A percentile compares a stretch with the other conserved stretches of the same genome.
These are phyloP conservation scores for Salmo trutta DNA, from an alignment of 2,797 vertebrate species.

Conservation along the genomic window DNA sequence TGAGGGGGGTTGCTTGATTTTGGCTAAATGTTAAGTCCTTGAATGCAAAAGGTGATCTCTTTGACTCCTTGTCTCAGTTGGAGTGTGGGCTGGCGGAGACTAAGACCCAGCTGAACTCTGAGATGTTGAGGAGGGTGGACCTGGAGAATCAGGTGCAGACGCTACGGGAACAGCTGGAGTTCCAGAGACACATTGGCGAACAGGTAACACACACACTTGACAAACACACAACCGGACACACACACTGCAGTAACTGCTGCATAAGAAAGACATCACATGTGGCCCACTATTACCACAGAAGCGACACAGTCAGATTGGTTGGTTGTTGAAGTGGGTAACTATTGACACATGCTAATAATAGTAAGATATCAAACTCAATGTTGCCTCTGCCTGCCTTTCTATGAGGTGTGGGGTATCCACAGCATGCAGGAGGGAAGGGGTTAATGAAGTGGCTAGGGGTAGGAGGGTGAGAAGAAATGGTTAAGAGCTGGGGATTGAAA, in stretches of 20 bases:
- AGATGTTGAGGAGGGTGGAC: conserved; percentile 79
- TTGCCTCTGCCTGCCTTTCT: neutral
- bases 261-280: neutral
- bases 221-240: no score
- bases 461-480: neutral
- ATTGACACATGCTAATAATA: neutral
- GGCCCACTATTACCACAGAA: neutral
- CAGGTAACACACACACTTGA: conserved; percentile 65
- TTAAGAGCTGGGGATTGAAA: neutral
- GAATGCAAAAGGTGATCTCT: neutral
- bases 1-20: neutral
- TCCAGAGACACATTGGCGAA: conserved; percentile 77
- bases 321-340: neutral
- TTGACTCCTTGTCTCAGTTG: conserved; percentile 55
- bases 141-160: conserved; percentile 82
- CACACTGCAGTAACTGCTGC: neutral
- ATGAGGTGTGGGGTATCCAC: neutral
- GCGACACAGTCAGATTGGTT: neutral
- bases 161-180: conserved; percentile 79
- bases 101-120: conserved; percentile 77
- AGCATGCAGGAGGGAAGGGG: neutral
- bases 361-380: neutral
- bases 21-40: neutral
- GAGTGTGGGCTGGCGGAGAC: conserved; percentile 65
- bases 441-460: neutral